Evolutionary conservation across 2,888 invertebrate genomes (phyloP), one percentile per base, ranked within the genome.

Genomic region (Hoplodrina ambigua): DNA sequence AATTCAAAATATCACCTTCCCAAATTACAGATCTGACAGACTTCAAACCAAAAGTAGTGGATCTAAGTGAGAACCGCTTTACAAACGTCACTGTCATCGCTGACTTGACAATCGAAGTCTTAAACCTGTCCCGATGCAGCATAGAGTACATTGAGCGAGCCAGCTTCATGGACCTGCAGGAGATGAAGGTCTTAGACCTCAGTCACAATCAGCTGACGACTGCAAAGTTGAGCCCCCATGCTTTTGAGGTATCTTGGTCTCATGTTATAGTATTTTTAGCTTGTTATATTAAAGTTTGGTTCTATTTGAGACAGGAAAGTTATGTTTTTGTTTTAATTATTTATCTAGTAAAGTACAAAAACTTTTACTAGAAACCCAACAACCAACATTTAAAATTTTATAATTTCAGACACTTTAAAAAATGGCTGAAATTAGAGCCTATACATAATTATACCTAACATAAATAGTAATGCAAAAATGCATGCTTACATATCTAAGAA

Each of bases 151-250:
- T 98, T 59, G 96, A 96, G 8, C 90, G 95, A 17, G 95, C 93
- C 0, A 97, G 97, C 20, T 98, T 98, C 88, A 94, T 93, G 71
- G 96, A 97, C 72, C 90, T 98, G 11, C 96, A 96, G 57, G 94
- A 96, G 57, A 94, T 98, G 89, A 93, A 93, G 0, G 96, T 96
- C 3, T 86, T 98, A 57, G 97, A 98, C 89, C 91, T 98, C 75
- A 97, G 97, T 69, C 90, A 97, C 73, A 98, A 98, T 82, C 94
- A 96, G 56, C 91, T 98, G 30, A 97, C 96, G 0, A 91, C 96
- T 0, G 97, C 96, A 1, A 92, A 91, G 0, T 89, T 98, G 4
- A 92, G 91, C 72, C 97, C 97, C 0, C 95, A 97, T 67, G 96
- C 97, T 13, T 98, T 98, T 87, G 96, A 97, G 96, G 98, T 97